phyloP scores from a whole-genome alignment of 2,797 vertebrate species.

The Hipposideros larvatus region DNA sequence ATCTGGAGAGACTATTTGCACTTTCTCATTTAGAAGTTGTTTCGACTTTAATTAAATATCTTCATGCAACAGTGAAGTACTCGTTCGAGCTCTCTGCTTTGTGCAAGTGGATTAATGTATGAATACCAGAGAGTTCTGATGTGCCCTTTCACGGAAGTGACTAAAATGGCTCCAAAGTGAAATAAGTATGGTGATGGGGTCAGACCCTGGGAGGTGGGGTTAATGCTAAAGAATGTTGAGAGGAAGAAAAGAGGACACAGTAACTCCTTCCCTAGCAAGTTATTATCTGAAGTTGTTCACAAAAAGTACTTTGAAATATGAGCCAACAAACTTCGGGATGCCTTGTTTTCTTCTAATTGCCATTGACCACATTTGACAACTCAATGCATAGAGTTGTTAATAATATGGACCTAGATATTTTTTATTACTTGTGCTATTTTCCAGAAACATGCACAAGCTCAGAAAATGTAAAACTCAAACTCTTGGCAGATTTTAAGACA shows the following conservation, averaged over 20 bases:
- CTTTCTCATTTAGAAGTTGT: conserved; percentile 83
- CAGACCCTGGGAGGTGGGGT: background rate
- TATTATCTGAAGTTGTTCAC: conserved; percentile 23
- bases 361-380: background rate
- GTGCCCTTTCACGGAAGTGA: background rate
- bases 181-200: background rate
- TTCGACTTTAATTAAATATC: conserved; percentile 85
- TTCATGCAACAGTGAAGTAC: conserved; percentile 59
- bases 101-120: background rate
- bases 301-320: conserved; percentile 52
- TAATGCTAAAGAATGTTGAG: background rate
- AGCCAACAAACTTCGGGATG: background rate
- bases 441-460: conserved; percentile 58
- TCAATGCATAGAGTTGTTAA: background rate
- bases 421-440: conserved; percentile 61
- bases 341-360: conserved; percentile 47
- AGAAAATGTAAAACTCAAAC: conserved; percentile 66
- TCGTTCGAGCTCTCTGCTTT: conserved; percentile 59
- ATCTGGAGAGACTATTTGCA: conserved; percentile 77
- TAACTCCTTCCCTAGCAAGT: background rate
- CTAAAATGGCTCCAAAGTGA: background rate
- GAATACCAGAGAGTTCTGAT: conserved; percentile 28
- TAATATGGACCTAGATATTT: conserved; percentile 23
- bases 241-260: background rate
- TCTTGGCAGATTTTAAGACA: conserved; percentile 53